A percentile compares a stretch with the other conserved stretches of the same genome.
Conservation (phyloP, 2,888 invertebrate genomes). For the Hyposoter dolosus region DNA sequence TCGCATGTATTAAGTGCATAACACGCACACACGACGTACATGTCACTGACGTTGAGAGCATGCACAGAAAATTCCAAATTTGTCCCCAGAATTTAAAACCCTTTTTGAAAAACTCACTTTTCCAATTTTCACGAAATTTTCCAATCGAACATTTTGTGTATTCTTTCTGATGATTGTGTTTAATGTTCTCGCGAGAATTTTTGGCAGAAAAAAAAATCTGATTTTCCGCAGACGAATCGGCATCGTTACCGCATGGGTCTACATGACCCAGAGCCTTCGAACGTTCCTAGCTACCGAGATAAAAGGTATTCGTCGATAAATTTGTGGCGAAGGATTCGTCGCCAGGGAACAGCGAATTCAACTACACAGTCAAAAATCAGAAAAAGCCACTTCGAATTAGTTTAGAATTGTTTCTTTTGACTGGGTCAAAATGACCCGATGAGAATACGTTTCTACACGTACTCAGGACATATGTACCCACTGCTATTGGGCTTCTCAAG, state of each 20-base stretch:
- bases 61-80: too few species aligned
- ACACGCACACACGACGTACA: background rate
- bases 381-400: background rate
- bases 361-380: background rate
- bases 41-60: background rate
- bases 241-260: too few species aligned
- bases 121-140: background rate
- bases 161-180: background rate
- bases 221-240: background rate
- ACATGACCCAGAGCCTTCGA: too few species aligned
- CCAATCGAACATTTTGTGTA: background rate
- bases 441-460: conserved; percentile 10
- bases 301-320: too few species aligned
- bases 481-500: conserved; percentile 76
- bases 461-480: conserved; percentile 66
- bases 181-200: conserved; percentile 2
- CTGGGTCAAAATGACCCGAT: background rate
- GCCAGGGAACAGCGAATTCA: background rate
- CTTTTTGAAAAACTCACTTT: too few species aligned
- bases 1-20: background rate
- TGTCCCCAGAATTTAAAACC: too few species aligned
- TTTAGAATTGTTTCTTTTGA: background rate
- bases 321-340: background rate
- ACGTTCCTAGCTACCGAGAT: too few species aligned
- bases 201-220: background rate